Evolutionary conservation across 2,888 invertebrate genomes (phyloP).

Genomic region (Pseudanteris insignis): DNA sequence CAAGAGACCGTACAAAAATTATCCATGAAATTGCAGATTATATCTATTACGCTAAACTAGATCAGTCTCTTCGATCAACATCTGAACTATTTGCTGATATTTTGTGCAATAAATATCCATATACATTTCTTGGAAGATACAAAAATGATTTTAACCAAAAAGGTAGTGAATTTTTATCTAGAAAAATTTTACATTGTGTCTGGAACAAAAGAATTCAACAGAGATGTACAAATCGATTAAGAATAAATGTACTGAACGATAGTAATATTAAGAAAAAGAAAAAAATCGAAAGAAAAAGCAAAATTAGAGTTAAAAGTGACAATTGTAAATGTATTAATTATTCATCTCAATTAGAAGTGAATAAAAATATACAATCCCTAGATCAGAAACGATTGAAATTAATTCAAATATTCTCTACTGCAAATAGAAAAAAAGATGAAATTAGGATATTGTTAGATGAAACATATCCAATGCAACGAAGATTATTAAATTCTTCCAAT

Average conservation of each 20-base stretch:
- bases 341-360: not conserved
- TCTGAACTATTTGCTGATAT: too few relatives aligned
- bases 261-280: not conserved
- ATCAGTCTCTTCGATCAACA: too few relatives aligned
- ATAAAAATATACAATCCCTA: constrained; percentile 15
- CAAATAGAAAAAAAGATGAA: not conserved
- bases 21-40: too few relatives aligned
- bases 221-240: not conserved
- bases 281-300: not conserved
- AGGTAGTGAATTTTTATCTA: not conserved
- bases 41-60: too few relatives aligned
- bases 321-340: not conserved
- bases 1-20: too few relatives aligned
- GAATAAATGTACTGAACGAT: not conserved
- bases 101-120: too few relatives aligned
- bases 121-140: too few relatives aligned
- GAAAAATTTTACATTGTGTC: not conserved
- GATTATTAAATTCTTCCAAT: constrained; percentile 5
- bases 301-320: not conserved
- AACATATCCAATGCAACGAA: constrained; percentile 21
- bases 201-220: not conserved
- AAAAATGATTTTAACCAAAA: too few relatives aligned
- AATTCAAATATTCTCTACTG: not conserved
- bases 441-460: constrained; percentile 14
- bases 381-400: constrained; percentile 7